A percentile compares a stretch with the other conserved stretches of the same genome.
Conservation (phyloP, 1,140 invertebrate species). For the Amyelois transitella region DNA sequence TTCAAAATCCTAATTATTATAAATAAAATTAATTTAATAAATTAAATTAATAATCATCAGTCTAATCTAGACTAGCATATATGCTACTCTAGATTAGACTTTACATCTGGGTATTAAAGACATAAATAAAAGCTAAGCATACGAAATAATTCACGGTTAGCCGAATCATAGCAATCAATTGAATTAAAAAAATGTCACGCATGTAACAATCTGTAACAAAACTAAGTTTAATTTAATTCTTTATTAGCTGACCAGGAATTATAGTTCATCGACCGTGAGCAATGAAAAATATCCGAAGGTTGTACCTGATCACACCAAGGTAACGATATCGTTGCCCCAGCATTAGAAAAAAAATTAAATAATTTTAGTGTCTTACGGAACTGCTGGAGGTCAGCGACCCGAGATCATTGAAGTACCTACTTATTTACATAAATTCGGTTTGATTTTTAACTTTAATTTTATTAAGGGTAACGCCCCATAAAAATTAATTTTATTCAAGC, state of each 20-base stretch:
- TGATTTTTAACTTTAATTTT: slow-evolving; percentile 21
- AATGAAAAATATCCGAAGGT: slow-evolving; percentile 58
- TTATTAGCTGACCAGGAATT: slow-evolving; percentile 12
- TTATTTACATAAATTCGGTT: slow-evolving; percentile 3
- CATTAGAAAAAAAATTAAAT: slow-evolving; percentile 40
- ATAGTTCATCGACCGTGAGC: slow-evolving; percentile 48
- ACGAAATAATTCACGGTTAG: too few relatives aligned
- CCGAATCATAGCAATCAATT: too few relatives aligned
- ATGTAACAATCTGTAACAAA: too few relatives aligned
- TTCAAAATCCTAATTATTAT: too few relatives aligned
- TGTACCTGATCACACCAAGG: slow-evolving; percentile 47
- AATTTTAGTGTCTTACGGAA: slow-evolving; percentile 40
- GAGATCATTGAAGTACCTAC: slow-evolving; percentile 24
- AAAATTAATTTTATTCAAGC: too few relatives aligned
- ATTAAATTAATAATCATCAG: too few relatives aligned
- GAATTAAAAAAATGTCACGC: too few relatives aligned
- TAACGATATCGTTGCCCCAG: slow-evolving; percentile 44
- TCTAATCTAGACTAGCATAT: too few relatives aligned
- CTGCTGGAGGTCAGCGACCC: slow-evolving; percentile 46
- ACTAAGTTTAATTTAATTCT: not conserved
- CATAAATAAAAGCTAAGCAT: too few relatives aligned
- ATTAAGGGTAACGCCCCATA: slow-evolving; percentile 8
- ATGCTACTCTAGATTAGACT: too few relatives aligned
- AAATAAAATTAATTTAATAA: too few relatives aligned
- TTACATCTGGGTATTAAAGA: too few relatives aligned